Evolutionary conservation across 2,888 invertebrate genomes (phyloP), one percentile per base, ranked within the genome.

Genomic region (Platycheirus rosarum): DNA sequence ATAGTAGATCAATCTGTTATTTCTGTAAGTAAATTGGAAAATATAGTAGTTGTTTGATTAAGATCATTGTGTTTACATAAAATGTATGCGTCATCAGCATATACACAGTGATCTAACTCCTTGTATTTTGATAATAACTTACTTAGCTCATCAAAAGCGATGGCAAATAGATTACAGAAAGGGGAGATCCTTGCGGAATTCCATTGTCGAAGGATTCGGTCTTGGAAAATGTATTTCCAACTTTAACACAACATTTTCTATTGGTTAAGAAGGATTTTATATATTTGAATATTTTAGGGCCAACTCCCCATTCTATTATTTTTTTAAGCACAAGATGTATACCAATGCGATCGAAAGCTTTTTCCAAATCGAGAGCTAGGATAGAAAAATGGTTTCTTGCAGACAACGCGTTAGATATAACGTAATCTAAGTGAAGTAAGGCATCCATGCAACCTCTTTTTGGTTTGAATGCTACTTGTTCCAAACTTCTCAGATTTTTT

Each of bases 341-440:
- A n/a, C n/a, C 37, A 2, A 66, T 51, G n/a, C 29, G 23, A 35
- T 35, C 51, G 14, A 32, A 51, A 1, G 32, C 16, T 16, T 29
- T 13, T 49, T 46, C 51, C n/a, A 66, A 66, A 16, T 65, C 37
- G 29, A 65, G 29, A 26, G 65, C 48, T 40, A 65, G 13, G 18
- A 49, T 20, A 2, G 48, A 26, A 14, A 63, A 6, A 9, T 48
- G 35, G 13, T 48, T 48, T 2, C 35, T 18, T 29, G 48, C 11
- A 26, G 49, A 23, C 44, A 62, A 20, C 9, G 62, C 44, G 9
- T 62, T 62, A 4, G 23, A 23, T 23, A 23, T 23, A 2, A 23
- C 23, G 6, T 13, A 44, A 20, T 62, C 40, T 16, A 62, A 40
- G 44, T 23, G 23, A 6, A 62, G n/a, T 5, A 62, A 14, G n/a